phyloP scores from a whole-genome alignment of 1,140 invertebrate genomes.

The Argopecten irradians region DNA sequence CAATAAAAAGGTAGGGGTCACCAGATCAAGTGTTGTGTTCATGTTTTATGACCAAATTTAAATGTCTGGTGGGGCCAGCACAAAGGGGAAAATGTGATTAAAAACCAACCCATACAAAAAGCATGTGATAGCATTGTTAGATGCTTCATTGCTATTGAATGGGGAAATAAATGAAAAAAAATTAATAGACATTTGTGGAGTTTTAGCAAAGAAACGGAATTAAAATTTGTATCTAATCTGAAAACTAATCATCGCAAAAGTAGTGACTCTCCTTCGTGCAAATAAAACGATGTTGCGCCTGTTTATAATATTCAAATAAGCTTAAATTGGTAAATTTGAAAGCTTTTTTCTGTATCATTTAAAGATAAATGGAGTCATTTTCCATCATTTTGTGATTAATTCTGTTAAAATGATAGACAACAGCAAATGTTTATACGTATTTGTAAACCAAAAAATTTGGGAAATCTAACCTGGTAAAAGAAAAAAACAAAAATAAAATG shows the following conservation, averaged over 20 bases:
- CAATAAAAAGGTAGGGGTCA: slow-evolving; percentile 20
- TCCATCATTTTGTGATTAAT: too few species aligned
- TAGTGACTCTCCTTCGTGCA: too few species aligned
- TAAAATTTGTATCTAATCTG: not conserved
- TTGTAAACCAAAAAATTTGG: too few species aligned
- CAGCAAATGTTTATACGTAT: too few species aligned
- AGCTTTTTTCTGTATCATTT: too few species aligned
- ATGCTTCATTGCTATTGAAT: not conserved
- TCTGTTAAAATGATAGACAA: too few species aligned
- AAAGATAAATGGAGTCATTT: too few species aligned
- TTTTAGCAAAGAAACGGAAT: not conserved
- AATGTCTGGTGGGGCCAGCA: not conserved
- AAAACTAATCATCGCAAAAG: not conserved
- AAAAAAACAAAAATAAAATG: too few species aligned
- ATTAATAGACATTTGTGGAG: not conserved
- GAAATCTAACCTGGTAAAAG: too few species aligned
- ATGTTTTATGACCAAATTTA: slow-evolving; percentile 7
- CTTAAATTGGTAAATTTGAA: too few species aligned
- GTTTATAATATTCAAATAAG: too few species aligned
- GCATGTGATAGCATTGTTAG: not conserved
- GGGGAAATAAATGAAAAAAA: not conserved
- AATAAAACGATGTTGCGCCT: too few species aligned
- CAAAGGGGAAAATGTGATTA: slow-evolving; percentile 9
- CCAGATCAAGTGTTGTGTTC: not conserved
- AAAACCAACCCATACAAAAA: not conserved